Evolutionary conservation across 2,113 vertebrate genomes (phyloP), one percentile per base, ranked within the genome.

Genomic region (Murina feae): DNA sequence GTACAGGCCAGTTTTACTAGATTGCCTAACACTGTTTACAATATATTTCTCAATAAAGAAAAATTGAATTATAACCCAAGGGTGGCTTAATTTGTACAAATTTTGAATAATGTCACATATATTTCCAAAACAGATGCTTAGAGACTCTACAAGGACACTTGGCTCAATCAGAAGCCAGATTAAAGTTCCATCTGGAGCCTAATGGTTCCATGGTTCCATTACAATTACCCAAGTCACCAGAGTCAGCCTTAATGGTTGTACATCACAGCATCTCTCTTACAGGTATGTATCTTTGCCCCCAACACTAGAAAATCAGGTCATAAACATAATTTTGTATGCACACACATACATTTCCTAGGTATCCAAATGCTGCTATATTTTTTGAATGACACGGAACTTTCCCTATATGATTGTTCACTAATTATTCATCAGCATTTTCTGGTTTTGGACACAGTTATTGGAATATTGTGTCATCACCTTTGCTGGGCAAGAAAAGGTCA

Each of bases 81-180:
- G 97, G 97, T 98, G 92, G 96, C 96, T 98, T 98, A 98, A 98
- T 98, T 98, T 98, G 97, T 98, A 97, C 97, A 98, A 98, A 98
- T 98, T 98, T 98, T 98, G 98, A 98, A 98, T 98, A 98, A 98
- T 98, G 98, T 97, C 97, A 97, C 96, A 98, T 98, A 98, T 94
- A 97, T 98, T 98, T 98, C 97, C 96, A 98, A 98, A 98, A 97
- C 98, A 98, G 98, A 98, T 98, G 98, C 97, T 98, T 97, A 97
- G 98, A 98, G 98, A 98, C 98, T 98, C 95, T 98, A 95, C 93
- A 98, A 98, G 98, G 98, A 98, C 97, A 98, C 97, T 96, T 91
- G 80, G 96, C 96, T 98, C 98, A 98, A 98, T 98, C 98, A 98
- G 97, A 98, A 98, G 97, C 97, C 98, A 98, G 98, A 98, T 98